These are phyloP conservation scores for Prionailurus bengalensis DNA, from an alignment of 2,113 vertebrate genomes.

Conservation along the genomic window DNA sequence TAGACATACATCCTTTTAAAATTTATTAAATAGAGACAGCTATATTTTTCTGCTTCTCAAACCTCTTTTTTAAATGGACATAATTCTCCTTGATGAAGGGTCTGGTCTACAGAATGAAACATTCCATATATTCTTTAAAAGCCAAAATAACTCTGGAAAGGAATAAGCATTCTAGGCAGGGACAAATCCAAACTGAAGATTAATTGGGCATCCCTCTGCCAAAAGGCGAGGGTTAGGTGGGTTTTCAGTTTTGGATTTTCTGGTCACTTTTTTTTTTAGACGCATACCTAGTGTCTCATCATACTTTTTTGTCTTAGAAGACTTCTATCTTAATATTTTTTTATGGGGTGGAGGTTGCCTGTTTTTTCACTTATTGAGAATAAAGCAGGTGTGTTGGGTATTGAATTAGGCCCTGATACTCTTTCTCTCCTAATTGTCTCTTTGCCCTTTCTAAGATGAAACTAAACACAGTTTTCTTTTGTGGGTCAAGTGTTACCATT, in stretches of 20 bases:
- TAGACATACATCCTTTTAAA: constrained; percentile 53
- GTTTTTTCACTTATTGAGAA: constrained; percentile 30
- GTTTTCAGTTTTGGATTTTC: constrained; percentile 63
- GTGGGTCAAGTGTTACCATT: background rate
- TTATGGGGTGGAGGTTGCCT: background rate
- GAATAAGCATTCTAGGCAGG: constrained; percentile 59
- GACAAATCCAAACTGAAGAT: constrained; percentile 67
- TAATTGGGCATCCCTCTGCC: constrained; percentile 73
- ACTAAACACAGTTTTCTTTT: constrained; percentile 50
- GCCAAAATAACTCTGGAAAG: constrained; percentile 82
- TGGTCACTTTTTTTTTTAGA: constrained; percentile 12
- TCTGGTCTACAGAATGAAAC: constrained; percentile 67
- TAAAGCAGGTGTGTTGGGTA: background rate
- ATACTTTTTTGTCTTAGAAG: constrained; percentile 32
- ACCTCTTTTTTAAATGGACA: constrained; percentile 60
- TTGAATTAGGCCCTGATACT: background rate
- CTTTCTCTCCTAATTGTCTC: background rate
- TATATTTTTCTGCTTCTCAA: constrained; percentile 80
- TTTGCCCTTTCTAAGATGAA: constrained; percentile 54
- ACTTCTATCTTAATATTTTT: constrained; percentile 26
- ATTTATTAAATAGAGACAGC: constrained; percentile 63
- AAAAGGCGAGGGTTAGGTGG: constrained; percentile 68
- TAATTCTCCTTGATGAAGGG: constrained; percentile 79
- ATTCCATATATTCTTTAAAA: constrained; percentile 77
- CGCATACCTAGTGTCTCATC: background rate